Evolutionary conservation across 2,113 vertebrate genomes (phyloP).

Genomic region (Buteo buteo): DNA sequence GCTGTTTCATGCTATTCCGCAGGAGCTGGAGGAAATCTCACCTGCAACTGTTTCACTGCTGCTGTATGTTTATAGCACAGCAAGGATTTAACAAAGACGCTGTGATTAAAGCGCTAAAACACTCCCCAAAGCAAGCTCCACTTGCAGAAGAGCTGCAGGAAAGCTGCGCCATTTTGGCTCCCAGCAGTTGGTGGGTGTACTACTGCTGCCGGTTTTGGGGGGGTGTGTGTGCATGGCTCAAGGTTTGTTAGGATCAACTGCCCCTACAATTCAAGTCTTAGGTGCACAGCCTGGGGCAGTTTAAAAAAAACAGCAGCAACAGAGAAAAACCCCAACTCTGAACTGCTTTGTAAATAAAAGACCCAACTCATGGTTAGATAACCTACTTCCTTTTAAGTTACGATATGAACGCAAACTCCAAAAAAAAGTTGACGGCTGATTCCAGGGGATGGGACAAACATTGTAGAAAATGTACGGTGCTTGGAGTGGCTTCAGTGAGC

Average conservation of each 20-base stretch:
- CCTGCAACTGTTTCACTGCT: not conserved
- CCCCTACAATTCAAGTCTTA: not conserved
- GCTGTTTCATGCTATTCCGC: not conserved
- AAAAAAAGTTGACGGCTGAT: not conserved
- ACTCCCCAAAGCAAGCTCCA: not conserved
- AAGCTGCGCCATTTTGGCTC: not conserved
- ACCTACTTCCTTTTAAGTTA: not conserved
- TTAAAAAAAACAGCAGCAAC: not conserved
- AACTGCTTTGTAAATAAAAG: not conserved
- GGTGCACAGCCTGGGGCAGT: not conserved
- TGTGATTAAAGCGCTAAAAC: not conserved
- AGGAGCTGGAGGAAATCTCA: not conserved
- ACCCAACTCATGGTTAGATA: not conserved
- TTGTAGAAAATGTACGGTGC: not conserved
- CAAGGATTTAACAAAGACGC: not conserved
- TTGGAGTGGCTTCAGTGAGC: not conserved
- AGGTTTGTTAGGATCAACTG: not conserved
- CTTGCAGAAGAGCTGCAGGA: not conserved
- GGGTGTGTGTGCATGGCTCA: accelerated
- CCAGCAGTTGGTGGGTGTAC: too few species aligned
- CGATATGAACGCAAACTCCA: not conserved
- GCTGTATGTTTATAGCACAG: accelerated
- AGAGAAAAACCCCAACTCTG: too few species aligned
- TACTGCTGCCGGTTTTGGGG: not conserved
- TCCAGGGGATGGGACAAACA: not conserved